Evolutionary conservation across 2,888 invertebrate species (phyloP).

Genomic region (Lamellibrachia satsuma): DNA sequence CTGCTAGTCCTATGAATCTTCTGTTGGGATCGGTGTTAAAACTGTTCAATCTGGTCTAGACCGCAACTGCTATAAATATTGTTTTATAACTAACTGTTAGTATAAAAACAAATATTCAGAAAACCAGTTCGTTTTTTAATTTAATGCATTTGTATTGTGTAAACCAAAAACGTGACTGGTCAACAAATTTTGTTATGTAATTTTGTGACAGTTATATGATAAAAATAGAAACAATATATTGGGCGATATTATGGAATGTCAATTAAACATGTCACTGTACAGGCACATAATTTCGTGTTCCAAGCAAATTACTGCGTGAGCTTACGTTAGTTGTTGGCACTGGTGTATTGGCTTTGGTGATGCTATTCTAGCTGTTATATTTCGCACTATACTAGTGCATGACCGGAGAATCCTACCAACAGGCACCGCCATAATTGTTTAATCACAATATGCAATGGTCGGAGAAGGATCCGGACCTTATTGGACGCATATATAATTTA

Average conservation of each 20-base stretch:
- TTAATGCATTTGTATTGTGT: too few relatives aligned
- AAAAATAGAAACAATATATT: background rate
- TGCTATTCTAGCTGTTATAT: background rate
- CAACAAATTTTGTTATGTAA: background rate
- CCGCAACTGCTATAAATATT: too few relatives aligned
- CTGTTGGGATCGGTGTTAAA: too few relatives aligned
- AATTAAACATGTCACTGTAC: background rate
- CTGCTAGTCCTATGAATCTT: too few relatives aligned
- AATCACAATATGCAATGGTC: background rate
- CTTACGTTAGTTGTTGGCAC: background rate
- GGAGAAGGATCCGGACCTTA: background rate
- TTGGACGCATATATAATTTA: too few relatives aligned
- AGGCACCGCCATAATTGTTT: background rate
- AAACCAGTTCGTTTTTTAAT: too few relatives aligned
- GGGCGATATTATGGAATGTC: slow-evolving; percentile 17
- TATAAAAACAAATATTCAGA: too few relatives aligned
- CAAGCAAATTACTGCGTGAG: background rate
- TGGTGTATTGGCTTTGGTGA: background rate
- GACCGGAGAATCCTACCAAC: background rate
- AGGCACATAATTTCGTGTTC: background rate
- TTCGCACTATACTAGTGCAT: background rate
- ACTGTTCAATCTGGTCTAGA: too few relatives aligned
- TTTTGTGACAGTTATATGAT: too few relatives aligned
- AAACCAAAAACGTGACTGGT: background rate
- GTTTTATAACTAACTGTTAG: too few relatives aligned